Conservation (phyloP, 30 jellyfish, hydroid and myxozoan genomes). For the Clytia hemisphaerica region DNA sequence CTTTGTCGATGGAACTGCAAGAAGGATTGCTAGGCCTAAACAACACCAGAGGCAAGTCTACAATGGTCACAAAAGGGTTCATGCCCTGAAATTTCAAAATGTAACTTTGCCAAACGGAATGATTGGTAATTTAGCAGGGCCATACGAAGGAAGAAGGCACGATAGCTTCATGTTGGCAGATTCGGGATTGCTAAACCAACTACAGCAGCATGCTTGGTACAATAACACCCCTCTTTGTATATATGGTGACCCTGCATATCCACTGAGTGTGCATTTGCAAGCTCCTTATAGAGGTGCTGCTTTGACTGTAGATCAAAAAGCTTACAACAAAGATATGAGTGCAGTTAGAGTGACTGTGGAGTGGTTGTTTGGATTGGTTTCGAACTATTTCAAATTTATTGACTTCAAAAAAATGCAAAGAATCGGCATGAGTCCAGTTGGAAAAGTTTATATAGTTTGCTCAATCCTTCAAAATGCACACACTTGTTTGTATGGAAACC, state of each 20-base stretch:
- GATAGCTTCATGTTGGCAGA: conserved; percentile 43
- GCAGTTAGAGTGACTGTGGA: conserved; percentile 47
- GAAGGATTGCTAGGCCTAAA: conserved; percentile 26
- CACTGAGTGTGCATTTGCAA: conserved; percentile 49
- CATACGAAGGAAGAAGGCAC: conserved; percentile 51
- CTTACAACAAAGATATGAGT: conserved; percentile 53
- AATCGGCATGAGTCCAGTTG: conserved; percentile 30
- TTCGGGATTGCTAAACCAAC: conserved; percentile 35
- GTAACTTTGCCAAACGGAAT: conserved; percentile 38
- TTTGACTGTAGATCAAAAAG: conserved; percentile 38
- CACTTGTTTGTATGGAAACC: too few relatives aligned
- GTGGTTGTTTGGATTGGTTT: conserved; percentile 62
- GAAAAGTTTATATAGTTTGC: too few relatives aligned
- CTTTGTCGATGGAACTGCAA: conserved; percentile 35
- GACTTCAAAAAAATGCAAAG: conserved; percentile 38
- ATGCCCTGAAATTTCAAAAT: conserved; percentile 43
- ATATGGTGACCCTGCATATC: conserved; percentile 64
- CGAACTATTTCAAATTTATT: conserved; percentile 32
- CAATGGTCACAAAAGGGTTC: conserved; percentile 51
- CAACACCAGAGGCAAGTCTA: conserved; percentile 30
- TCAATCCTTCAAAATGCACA: too few relatives aligned
- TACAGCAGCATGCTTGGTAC: conserved; percentile 31
- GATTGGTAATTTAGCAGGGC: conserved; percentile 37
- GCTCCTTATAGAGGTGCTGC: conserved; percentile 26
- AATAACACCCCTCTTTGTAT: conserved; percentile 37